These are phyloP conservation scores for Tangara arthus DNA, from an alignment of 2,797 vertebrate genomes.

Conservation along the genomic window DNA sequence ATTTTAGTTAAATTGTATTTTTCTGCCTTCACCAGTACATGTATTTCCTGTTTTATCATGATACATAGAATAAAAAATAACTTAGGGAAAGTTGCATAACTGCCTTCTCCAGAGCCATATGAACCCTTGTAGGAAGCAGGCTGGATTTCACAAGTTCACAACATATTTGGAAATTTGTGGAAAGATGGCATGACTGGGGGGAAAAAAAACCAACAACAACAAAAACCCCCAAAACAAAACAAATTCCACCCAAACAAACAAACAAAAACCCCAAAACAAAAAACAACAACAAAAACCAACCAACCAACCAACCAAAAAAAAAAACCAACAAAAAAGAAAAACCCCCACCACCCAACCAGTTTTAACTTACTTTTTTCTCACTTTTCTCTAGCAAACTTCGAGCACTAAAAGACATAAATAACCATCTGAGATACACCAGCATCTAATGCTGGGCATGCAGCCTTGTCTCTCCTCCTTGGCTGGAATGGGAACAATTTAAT, in stretches of 20 bases:
- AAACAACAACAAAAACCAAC: not conserved
- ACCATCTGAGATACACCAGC: not conserved
- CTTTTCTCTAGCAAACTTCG: not conserved
- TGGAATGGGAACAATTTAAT: not conserved
- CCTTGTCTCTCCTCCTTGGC: not conserved
- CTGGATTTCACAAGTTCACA: not conserved
- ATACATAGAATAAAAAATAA: not conserved
- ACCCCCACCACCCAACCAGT: too few species aligned
- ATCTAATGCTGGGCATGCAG: not conserved
- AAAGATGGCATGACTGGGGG: not conserved
- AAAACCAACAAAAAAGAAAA: too few species aligned
- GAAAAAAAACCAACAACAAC: too few species aligned
- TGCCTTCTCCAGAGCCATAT: not conserved
- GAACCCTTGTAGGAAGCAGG: not conserved
- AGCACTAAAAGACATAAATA: not conserved
- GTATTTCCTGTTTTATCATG: not conserved
- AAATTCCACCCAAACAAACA: not conserved
- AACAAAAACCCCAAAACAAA: not conserved
- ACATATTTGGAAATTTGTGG: not conserved
- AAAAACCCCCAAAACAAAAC: not conserved
- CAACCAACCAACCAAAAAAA: too few species aligned
- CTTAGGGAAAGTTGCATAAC: not conserved
- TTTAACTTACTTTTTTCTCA: not conserved
- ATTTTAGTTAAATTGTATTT: not conserved
- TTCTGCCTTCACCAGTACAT: not conserved